Evolutionary conservation across 2,113 vertebrate genomes (phyloP).

Genomic region (Ellobius talpinus): DNA sequence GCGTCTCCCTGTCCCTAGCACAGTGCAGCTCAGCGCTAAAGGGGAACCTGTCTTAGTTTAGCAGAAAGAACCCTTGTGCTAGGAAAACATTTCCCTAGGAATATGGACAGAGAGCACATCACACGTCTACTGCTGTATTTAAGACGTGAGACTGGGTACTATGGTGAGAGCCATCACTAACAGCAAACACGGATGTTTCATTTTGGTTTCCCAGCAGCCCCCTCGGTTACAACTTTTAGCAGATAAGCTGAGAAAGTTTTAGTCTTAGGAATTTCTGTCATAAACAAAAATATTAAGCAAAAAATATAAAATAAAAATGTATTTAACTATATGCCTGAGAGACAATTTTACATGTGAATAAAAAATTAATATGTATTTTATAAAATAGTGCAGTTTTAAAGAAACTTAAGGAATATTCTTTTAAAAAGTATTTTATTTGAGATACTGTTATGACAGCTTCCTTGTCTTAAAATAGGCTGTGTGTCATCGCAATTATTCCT

Average conservation of each 20-base stretch:
- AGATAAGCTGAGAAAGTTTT: neutral
- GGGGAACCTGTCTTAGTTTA: neutral
- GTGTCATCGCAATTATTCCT: neutral
- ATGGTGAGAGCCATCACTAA: neutral
- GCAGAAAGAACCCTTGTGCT: neutral
- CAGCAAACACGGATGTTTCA: neutral
- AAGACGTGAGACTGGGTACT: neutral
- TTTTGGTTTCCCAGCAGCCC: neutral
- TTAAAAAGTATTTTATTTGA: neutral
- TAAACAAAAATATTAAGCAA: neutral
- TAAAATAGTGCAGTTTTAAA: neutral
- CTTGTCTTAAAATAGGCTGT: neutral
- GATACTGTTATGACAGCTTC: neutral
- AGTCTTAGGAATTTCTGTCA: neutral
- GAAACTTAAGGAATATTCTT: neutral
- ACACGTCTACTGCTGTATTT: neutral
- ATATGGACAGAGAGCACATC: neutral
- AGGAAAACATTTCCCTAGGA: neutral
- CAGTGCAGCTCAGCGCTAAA: neutral
- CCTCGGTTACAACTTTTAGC: neutral
- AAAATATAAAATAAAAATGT: neutral
- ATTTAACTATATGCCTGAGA: neutral
- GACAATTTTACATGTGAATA: neutral
- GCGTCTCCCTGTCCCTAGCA: neutral
- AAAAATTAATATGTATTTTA: neutral